Conservation (phyloP, 2,888 invertebrate species). For the Aethes cnicana region DNA sequence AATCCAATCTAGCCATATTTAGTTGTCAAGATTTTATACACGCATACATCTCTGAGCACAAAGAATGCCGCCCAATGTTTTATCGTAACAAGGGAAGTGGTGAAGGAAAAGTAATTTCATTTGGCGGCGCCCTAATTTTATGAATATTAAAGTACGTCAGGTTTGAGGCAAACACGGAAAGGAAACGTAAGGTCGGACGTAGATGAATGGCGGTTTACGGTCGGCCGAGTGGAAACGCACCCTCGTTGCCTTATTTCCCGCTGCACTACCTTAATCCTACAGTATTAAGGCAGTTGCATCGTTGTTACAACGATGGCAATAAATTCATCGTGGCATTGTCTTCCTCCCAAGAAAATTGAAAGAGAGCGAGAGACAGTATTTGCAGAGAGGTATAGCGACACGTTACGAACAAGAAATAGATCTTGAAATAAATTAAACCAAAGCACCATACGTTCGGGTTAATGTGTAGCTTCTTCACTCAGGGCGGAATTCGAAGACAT, state of each 20-base stretch:
- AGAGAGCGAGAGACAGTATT: not conserved
- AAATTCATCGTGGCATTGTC: too few species aligned
- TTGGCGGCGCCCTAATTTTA: conserved; percentile 43
- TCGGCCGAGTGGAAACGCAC: conserved; percentile 29
- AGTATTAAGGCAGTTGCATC: not conserved
- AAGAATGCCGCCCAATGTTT: too few species aligned
- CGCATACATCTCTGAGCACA: too few species aligned
- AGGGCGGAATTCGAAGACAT: conserved; percentile 22
- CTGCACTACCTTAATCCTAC: not conserved
- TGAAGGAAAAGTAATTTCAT: conserved; percentile 23
- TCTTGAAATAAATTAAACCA: conserved; percentile 19
- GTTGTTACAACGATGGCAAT: too few species aligned
- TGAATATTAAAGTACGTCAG: conserved; percentile 51
- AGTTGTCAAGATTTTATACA: too few species aligned
- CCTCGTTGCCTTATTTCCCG: not conserved
- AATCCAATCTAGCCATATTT: too few species aligned
- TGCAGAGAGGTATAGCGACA: conserved; percentile 11
- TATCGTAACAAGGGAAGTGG: conserved; percentile 5
- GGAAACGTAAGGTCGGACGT: conserved; percentile 49
- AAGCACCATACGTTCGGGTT: conserved; percentile 20
- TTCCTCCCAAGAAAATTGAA: too few species aligned
- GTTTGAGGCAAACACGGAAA: conserved; percentile 43
- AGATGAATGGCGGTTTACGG: conserved; percentile 51
- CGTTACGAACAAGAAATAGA: conserved; percentile 27
- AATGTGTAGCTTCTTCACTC: conserved; percentile 23